These are phyloP conservation scores for Sesia bembeciformis DNA, from an alignment of 2,888 invertebrate species.

Conservation along the genomic window DNA sequence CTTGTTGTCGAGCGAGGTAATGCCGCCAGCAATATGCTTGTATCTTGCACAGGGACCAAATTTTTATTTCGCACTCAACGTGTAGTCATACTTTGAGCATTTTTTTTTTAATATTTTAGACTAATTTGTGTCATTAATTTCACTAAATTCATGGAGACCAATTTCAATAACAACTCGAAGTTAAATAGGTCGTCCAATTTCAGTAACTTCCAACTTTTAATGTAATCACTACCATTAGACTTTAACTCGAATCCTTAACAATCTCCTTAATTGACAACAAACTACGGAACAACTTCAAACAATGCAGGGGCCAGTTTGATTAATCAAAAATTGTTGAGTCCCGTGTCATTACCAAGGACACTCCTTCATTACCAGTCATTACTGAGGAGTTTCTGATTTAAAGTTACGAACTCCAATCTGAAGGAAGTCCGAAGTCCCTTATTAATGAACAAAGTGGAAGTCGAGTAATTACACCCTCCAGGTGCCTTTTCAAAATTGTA, in stretches of 20 bases:
- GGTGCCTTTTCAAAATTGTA: not conserved
- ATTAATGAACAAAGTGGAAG: slow-evolving; percentile 47
- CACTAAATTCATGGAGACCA: too few species aligned
- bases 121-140: too few species aligned
- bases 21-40: too few species aligned
- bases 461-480: slow-evolving; percentile 35
- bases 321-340: slow-evolving; percentile 37
- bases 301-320: slow-evolving; percentile 29
- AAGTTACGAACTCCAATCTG: slow-evolving; percentile 3
- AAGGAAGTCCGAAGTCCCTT: slow-evolving; percentile 21
- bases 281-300: slow-evolving; percentile 8
- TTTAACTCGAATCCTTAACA: not conserved
- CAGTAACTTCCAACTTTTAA: not conserved
- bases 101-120: too few species aligned
- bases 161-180: too few species aligned
- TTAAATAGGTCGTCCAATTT: not conserved
- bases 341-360: slow-evolving; percentile 26
- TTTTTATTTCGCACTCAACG: too few species aligned
- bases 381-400: slow-evolving; percentile 11
- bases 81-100: too few species aligned
- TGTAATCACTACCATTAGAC: not conserved
- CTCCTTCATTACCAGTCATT: slow-evolving; percentile 13
- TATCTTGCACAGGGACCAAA: too few species aligned
- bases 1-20: too few species aligned
- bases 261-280: not conserved